These are phyloP conservation scores for Bettongia penicillata DNA, from an alignment of 2,113 vertebrate genomes.

Conservation along the genomic window DNA sequence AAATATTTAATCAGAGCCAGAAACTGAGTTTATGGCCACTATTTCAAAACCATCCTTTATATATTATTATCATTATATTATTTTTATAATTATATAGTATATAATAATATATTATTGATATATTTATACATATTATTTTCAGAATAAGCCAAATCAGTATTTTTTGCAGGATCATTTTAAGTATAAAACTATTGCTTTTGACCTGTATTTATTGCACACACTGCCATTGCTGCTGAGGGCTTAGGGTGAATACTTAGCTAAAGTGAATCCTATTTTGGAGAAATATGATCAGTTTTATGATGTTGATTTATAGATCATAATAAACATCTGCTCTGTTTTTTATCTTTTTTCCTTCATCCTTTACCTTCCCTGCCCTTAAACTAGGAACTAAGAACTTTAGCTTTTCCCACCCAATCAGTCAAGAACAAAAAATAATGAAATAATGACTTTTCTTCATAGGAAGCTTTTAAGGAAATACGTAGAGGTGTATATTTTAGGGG, in stretches of 20 bases:
- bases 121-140: not conserved
- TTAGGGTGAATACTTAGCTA: not conserved
- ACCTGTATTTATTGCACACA: not conserved
- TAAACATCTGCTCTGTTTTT: not conserved
- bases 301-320: not conserved
- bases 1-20: not conserved
- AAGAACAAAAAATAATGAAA: not conserved
- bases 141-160: not conserved
- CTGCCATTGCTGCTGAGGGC: not conserved
- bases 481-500: not conserved
- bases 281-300: not conserved
- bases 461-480: not conserved
- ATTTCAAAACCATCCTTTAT: not conserved
- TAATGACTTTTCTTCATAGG: not conserved
- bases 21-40: not conserved
- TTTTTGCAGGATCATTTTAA: not conserved
- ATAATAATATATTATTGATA: too few relatives aligned
- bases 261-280: not conserved
- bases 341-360: not conserved
- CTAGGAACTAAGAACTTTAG: conserved; percentile 29
- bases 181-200: not conserved
- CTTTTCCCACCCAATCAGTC: not conserved
- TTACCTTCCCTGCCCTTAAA: not conserved
- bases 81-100: too few relatives aligned
- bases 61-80: too few relatives aligned